phyloP scores from a whole-genome alignment of 2,888 invertebrate species.

The Lordiphosa fenestrarum region DNA sequence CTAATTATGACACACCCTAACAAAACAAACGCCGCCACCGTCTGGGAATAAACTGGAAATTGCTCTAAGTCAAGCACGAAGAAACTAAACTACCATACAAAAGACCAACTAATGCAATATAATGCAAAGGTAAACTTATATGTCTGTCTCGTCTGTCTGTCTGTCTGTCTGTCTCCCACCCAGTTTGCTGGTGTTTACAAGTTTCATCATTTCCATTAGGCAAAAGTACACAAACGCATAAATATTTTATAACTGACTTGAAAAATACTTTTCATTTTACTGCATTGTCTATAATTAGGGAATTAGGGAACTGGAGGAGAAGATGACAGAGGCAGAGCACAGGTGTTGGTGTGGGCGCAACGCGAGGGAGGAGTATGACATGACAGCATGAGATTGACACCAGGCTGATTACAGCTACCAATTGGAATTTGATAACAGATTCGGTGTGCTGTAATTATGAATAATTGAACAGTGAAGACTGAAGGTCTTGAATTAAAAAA shows the following conservation, averaged over 20 bases:
- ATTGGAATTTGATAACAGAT: conserved; percentile 30
- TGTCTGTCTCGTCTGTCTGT: not conserved
- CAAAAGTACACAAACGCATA: conserved; percentile 24
- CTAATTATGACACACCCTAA: conserved; percentile 6
- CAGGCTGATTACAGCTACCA: conserved; percentile 22
- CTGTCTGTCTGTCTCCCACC: not conserved
- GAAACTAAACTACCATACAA: conserved; percentile 12
- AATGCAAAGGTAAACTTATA: conserved; percentile 36
- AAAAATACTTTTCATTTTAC: conserved; percentile 63
- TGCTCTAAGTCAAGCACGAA: conserved; percentile 22
- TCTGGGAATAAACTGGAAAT: conserved; percentile 8
- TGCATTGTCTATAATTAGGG: conserved; percentile 54
- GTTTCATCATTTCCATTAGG: conserved; percentile 60
- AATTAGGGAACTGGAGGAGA: conserved; percentile 14
- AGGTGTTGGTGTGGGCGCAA: not conserved
- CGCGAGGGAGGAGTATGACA: not conserved
- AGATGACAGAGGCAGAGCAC: conserved; percentile 10
- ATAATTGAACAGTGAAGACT: not conserved
- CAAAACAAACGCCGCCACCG: not conserved
- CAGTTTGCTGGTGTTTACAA: conserved; percentile 45
- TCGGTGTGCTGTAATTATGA: conserved; percentile 10
- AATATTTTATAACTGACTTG: conserved; percentile 65
- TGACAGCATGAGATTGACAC: conserved; percentile 20
- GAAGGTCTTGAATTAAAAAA: too few species aligned
- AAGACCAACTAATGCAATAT: conserved; percentile 37